Percentiles rank a stretch among this genome's conserved stretches.
phyloP scores from a whole-genome alignment of 92 coral and sea anemone species.

The Blastomussa wellsi region DNA sequence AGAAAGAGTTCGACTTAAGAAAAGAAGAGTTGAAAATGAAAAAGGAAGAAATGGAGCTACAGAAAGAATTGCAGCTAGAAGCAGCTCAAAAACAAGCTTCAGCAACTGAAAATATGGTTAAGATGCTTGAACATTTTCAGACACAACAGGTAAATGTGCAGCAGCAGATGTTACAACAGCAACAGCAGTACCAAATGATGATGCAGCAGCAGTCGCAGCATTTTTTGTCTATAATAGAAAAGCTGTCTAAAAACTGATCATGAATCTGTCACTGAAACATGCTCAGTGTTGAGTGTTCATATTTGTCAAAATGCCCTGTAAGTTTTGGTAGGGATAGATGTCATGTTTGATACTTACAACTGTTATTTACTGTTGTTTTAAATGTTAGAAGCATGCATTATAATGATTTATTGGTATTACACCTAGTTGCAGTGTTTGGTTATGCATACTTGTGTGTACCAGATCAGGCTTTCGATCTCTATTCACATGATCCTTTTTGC shows the following conservation, averaged over 20 bases:
- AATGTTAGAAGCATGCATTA: constrained; percentile 17
- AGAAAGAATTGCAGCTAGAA: constrained; percentile 46
- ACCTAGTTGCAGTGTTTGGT: constrained; percentile 34
- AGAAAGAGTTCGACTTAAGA: constrained; percentile 56
- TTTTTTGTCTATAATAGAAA: constrained; percentile 39
- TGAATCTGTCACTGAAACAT: constrained; percentile 31
- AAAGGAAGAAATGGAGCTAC: constrained; percentile 37
- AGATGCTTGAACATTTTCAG: constrained; percentile 41
- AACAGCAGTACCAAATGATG: constrained; percentile 49
- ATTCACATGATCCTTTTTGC: constrained; percentile 27
- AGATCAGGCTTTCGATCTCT: constrained; percentile 38
- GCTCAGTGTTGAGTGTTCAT: constrained; percentile 33
- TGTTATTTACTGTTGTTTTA: constrained; percentile 32
- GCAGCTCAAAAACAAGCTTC: constrained; percentile 43
- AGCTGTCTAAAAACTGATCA: constrained; percentile 25
- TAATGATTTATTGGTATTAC: constrained; percentile 22
- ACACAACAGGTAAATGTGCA: constrained; percentile 47
- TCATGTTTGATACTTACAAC: constrained; percentile 42
- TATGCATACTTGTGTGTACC: constrained; percentile 38
- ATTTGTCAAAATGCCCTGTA: constrained; percentile 40
- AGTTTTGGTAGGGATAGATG: constrained; percentile 36
- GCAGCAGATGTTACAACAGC: constrained; percentile 47
- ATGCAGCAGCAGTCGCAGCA: constrained; percentile 45
- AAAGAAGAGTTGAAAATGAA: constrained; percentile 40
- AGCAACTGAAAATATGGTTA: constrained; percentile 50